These are phyloP conservation scores for Catharus bicknelli DNA, from an alignment of 2,113 vertebrate species.

Conservation along the genomic window DNA sequence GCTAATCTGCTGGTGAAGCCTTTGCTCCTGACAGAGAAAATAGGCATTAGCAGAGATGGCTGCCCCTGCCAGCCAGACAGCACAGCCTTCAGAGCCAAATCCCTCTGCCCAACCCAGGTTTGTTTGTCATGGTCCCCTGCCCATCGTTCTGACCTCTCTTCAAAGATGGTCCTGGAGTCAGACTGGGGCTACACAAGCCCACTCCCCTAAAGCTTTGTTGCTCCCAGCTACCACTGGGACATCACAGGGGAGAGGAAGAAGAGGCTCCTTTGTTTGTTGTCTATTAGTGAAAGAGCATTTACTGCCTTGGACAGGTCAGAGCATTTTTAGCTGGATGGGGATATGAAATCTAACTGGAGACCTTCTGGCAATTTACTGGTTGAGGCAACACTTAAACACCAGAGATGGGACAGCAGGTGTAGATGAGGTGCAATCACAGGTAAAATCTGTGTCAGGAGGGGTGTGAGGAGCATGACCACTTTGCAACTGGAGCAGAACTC, in stretches of 20 bases:
- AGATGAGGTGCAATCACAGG: not conserved
- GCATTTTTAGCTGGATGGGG: not conserved
- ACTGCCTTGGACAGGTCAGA: not conserved
- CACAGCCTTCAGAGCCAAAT: not conserved
- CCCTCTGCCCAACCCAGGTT: not conserved
- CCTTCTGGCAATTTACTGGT: not conserved
- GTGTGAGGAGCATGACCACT: accelerated
- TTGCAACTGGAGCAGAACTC: not conserved
- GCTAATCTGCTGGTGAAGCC: not conserved
- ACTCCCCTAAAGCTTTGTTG: not conserved
- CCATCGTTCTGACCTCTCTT: not conserved
- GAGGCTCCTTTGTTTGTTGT: not conserved
- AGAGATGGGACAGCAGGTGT: not conserved
- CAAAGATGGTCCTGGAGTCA: not conserved
- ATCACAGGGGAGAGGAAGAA: not conserved
- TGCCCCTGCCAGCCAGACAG: not conserved
- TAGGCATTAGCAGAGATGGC: not conserved
- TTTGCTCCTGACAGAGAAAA: not conserved
- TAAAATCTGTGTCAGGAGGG: not conserved
- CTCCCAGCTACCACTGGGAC: accelerated
- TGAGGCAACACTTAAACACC: not conserved
- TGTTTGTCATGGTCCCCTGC: not conserved
- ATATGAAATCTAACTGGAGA: not conserved
- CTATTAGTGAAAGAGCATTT: not conserved
- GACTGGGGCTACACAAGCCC: not conserved